Evolutionary conservation across 2,113 vertebrate species (phyloP).

Genomic region (Sprattus sprattus): DNA sequence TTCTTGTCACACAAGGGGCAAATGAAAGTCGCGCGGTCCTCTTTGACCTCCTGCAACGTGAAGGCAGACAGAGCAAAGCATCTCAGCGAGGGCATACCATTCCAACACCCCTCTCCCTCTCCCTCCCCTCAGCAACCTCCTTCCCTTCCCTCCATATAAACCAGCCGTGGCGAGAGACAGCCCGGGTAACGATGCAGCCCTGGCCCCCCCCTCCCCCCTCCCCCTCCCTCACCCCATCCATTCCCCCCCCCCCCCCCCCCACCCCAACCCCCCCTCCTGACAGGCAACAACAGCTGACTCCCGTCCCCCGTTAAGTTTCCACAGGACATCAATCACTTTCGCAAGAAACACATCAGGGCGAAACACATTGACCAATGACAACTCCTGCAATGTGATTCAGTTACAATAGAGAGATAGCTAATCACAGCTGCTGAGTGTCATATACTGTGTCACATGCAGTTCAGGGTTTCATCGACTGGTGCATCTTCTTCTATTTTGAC

Average conservation of each 20-base stretch:
- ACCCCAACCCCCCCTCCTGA: conserved; percentile 1
- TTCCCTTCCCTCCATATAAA: not conserved
- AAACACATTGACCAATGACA: not conserved
- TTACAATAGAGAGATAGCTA: conserved; percentile 17
- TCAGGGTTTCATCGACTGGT: conserved; percentile 3
- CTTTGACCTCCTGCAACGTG: conserved; percentile 84
- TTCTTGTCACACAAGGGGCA: conserved; percentile 93
- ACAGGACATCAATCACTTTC: not conserved
- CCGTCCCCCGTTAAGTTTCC: not conserved
- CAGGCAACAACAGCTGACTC: conserved; percentile 24
- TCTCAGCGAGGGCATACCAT: not conserved
- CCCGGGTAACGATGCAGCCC: not conserved
- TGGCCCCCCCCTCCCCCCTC: not conserved
- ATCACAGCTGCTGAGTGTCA: conserved; percentile 4
- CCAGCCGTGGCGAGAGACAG: not conserved
- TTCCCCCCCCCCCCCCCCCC: not conserved
- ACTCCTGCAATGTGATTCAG: conserved; percentile 5
- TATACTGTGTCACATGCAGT: conserved; percentile 1
- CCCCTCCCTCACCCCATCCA: not conserved
- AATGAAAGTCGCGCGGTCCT: conserved; percentile 81
- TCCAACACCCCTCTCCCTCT: not conserved
- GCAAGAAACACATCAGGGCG: conserved; percentile 10
- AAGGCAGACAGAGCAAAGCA: conserved; percentile 10
- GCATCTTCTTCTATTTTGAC: conserved; percentile 15
- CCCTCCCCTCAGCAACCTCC: not conserved